Percentiles rank a stretch among this genome's conserved stretches.
Evolutionary conservation across 2,888 invertebrate genomes (phyloP).

Genomic region (Isoperla grammatica): DNA sequence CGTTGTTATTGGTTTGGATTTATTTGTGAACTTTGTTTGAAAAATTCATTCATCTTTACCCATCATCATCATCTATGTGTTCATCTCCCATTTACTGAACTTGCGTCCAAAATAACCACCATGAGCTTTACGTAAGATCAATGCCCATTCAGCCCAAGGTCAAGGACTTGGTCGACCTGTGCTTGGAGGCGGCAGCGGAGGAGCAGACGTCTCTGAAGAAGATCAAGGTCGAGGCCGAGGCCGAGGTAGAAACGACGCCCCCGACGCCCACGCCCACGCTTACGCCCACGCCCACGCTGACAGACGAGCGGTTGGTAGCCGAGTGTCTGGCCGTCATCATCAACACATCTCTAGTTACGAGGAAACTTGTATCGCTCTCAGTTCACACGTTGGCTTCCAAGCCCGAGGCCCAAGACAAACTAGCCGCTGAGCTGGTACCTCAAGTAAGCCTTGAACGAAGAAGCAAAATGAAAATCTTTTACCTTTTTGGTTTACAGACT

Average conservation of each 20-base stretch:
- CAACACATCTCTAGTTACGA: constrained; percentile 24
- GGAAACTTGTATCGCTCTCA: constrained; percentile 21
- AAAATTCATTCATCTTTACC: no score
- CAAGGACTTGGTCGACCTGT: constrained; percentile 30
- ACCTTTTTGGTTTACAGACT: no score
- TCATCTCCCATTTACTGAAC: no score
- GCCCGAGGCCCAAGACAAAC: constrained; percentile 29
- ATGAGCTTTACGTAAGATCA: no score
- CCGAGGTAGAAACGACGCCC: not conserved
- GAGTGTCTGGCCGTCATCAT: constrained; percentile 28
- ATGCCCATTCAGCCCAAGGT: constrained; percentile 31
- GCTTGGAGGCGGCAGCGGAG: constrained; percentile 28
- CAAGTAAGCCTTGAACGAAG: constrained; percentile 15
- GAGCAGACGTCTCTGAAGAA: constrained; percentile 25
- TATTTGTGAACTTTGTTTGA: no score
- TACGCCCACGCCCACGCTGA: constrained; percentile 13
- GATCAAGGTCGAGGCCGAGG: constrained; percentile 26
- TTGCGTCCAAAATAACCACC: no score
- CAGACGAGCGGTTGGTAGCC: constrained; percentile 25
- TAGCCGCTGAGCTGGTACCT: constrained; percentile 21
- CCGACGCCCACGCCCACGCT: no score
- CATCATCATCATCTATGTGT: no score
- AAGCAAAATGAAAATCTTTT: no score
- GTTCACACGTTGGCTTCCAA: constrained; percentile 28
- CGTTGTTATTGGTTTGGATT: no score